phyloP scores from a whole-genome alignment of 2,888 invertebrate species.

The Plagodis pulveraria region DNA sequence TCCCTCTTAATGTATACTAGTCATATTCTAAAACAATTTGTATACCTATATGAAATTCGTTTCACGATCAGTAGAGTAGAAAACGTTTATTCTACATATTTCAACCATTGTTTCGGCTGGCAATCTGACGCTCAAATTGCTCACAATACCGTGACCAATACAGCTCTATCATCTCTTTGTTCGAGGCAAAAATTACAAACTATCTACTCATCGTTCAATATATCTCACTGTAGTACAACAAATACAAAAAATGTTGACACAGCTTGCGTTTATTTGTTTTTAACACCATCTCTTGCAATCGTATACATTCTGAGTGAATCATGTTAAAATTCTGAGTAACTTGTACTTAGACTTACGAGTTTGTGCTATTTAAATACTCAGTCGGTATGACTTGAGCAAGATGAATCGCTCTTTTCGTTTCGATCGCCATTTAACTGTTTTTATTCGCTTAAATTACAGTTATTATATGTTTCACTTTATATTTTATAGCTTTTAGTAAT shows the following conservation, averaged over 20 bases:
- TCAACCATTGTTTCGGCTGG: slow-evolving; percentile 57
- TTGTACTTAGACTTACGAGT: not conserved
- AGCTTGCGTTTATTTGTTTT: slow-evolving; percentile 27
- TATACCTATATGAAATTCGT: slow-evolving; percentile 14
- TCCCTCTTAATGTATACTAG: too few relatives aligned
- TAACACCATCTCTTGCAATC: slow-evolving; percentile 20
- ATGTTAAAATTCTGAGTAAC: slow-evolving; percentile 17
- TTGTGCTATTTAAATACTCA: not conserved
- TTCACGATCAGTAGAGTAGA: slow-evolving; percentile 29
- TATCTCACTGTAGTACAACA: slow-evolving; percentile 21
- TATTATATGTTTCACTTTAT: too few relatives aligned
- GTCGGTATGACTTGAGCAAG: not conserved
- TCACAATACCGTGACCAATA: slow-evolving; percentile 45
- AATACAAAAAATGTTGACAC: slow-evolving; percentile 32
- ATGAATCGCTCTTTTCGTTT: not conserved
- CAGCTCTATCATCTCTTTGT: slow-evolving; percentile 24
- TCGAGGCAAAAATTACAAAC: slow-evolving; percentile 14
- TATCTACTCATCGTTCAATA: slow-evolving; percentile 27
- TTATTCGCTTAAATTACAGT: too few relatives aligned
- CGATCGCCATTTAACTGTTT: not conserved
- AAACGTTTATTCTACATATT: slow-evolving; percentile 40
- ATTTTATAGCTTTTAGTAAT: too few relatives aligned
- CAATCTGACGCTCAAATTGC: slow-evolving; percentile 59
- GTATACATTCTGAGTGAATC: slow-evolving; percentile 29
- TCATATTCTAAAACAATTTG: too few relatives aligned